Evolutionary conservation across 1,140 invertebrate genomes (phyloP).

Genomic region (Musca vetustissima): DNA sequence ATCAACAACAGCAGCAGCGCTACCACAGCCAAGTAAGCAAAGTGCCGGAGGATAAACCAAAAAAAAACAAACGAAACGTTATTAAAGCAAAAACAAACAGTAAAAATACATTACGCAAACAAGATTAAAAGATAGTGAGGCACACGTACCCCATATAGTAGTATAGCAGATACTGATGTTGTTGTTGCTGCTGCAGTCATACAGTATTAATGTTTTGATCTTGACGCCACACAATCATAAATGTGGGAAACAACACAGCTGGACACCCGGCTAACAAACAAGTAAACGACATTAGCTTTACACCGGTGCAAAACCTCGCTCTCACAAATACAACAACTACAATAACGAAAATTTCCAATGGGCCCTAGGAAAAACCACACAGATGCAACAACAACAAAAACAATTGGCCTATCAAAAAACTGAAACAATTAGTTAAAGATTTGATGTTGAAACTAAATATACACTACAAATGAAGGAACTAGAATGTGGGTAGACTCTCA

Average conservation of each 20-base stretch:
- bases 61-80: not conserved
- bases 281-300: too few relatives aligned
- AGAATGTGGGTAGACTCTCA: too few relatives aligned
- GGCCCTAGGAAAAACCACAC: not conserved
- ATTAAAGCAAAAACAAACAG: slow-evolving; percentile 9
- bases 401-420: not conserved
- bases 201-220: slow-evolving; percentile 17
- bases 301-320: too few relatives aligned
- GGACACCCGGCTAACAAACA: not conserved
- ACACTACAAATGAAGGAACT: too few relatives aligned
- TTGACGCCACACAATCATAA: slow-evolving; percentile 17
- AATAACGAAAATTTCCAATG: too few relatives aligned
- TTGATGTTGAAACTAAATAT: too few relatives aligned
- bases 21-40: not conserved
- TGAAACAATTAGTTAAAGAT: slow-evolving; percentile 7
- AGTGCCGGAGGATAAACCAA: slow-evolving; percentile 4
- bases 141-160: slow-evolving; percentile 2
- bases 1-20: slow-evolving; percentile 34
- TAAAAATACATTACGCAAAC: slow-evolving; percentile 18
- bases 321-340: too few relatives aligned
- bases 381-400: not conserved
- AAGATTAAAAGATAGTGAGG: slow-evolving; percentile 14
- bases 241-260: slow-evolving; percentile 18
- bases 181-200: not conserved
- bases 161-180: too few relatives aligned